Base-by-base conservation (phyloP, 1,140 invertebrate species). In the Rhagoletis pomonella region DNA sequence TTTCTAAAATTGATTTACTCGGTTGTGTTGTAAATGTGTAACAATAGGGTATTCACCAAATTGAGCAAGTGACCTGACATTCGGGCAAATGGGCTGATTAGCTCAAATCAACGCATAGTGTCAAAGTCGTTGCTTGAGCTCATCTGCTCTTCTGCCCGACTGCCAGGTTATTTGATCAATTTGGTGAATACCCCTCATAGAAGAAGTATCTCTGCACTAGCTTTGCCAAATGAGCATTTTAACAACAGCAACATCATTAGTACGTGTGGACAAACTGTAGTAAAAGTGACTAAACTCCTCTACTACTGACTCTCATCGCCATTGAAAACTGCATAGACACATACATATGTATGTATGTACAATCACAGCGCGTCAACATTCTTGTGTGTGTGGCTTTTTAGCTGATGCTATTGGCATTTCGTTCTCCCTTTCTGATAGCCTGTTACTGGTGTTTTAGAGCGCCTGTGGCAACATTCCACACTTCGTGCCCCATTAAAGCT, bases 341-440 rank as follows among this genome's bases (percentile, higher is more conserved):
- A 29, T 29, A 29, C 29, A 29, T 29, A 29, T 29, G 29, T 29
- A 29, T 29, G 29, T 29, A 29, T 55, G 50, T 10, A 67, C 67
- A 44, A 73, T 44, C 12, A 44, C 67, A 47, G 67, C 44, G 67
- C 5, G 67, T 73, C 67, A 73, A 73, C 67, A 73, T 73, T 73
- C 42, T 73, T 17, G 4, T 73, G 5, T 67, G 9, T 19, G 29
- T 29, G 50, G 10, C 5, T 73, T 73, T 17, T 47, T 42, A 12
- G 19, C 64, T 65, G 44, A 39, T 65, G 4, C 17, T 73, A 17
- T 47, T 73, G 29, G 42, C 42, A 73, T 73, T 47, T 9, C 39
- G 10, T 47, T 4, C 42, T 73, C 44, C 14, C 17, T 14, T 12
- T 29, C 67, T 73, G 67, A 17, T 47, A 73, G 14, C 67, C 67